These are phyloP conservation scores for Mastigias papua DNA, from an alignment of 30 jellyfish, hydroid and myxozoan species.

Conservation along the genomic window DNA sequence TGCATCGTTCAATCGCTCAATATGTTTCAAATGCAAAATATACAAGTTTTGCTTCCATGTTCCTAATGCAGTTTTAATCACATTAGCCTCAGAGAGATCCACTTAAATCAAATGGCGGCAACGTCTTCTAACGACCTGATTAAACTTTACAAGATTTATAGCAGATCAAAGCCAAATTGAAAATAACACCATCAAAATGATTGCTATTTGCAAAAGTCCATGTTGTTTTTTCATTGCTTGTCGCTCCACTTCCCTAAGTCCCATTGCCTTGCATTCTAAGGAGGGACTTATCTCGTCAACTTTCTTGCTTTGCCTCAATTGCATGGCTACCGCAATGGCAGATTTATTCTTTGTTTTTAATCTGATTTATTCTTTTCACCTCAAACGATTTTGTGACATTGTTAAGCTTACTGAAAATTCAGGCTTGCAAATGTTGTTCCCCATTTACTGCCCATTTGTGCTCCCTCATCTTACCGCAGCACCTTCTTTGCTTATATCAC, in stretches of 20 bases:
- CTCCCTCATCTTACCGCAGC: too few relatives aligned
- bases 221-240: background rate
- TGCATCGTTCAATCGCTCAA: too few relatives aligned
- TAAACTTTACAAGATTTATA: background rate
- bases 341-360: background rate
- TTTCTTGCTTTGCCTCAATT: background rate
- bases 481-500: too few relatives aligned
- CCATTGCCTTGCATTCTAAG: background rate
- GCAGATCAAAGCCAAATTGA: conserved; percentile 8
- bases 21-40: too few relatives aligned
- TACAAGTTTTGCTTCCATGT: conserved; percentile 1
- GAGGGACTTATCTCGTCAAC: background rate
- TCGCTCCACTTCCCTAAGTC: background rate
- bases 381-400: too few relatives aligned
- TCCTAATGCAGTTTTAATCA: conserved; percentile 5
- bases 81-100: conserved; percentile 2
- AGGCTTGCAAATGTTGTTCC: too few relatives aligned
- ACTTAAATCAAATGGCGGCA: conserved; percentile 20
- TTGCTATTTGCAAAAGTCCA: background rate
- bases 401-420: too few relatives aligned
- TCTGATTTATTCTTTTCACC: background rate
- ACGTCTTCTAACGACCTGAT: background rate
- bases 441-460: too few relatives aligned
- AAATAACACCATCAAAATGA: background rate
- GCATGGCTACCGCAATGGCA: background rate